These are phyloP conservation scores for Rhynchonema sp. DNA, from an alignment of 2,888 invertebrate species.

Conservation along the genomic window DNA sequence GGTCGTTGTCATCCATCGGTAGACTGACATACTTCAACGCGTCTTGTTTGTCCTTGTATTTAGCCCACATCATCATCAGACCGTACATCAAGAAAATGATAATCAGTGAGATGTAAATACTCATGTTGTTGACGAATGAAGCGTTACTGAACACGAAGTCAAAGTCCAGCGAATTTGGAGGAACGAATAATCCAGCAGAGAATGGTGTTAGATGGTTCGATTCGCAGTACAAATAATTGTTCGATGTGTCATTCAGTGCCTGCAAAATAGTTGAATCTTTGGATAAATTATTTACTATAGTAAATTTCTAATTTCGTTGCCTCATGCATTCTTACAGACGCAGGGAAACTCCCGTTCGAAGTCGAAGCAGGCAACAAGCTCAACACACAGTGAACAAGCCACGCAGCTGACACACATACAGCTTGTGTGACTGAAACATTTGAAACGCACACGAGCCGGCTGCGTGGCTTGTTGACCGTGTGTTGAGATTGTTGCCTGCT, in stretches of 20 bases:
- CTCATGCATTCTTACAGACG: no score
- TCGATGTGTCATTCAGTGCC: background rate
- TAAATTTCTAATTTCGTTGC: no score
- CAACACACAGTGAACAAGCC: no score
- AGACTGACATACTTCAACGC: conserved; percentile 20
- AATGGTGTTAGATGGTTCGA: conserved; percentile 33
- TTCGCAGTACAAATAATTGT: conserved; percentile 13
- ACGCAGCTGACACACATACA: no score
- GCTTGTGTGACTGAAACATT: no score
- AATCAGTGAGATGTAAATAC: conserved; percentile 34
- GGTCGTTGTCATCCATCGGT: conserved; percentile 27
- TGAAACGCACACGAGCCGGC: no score
- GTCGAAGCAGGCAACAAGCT: no score
- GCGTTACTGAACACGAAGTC: conserved; percentile 33
- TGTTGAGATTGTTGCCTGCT: no score
- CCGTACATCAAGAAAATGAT: conserved; percentile 28
- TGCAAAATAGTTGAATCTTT: background rate
- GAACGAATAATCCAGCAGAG: conserved; percentile 32
- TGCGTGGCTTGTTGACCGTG: no score
- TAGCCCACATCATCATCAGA: conserved; percentile 30
- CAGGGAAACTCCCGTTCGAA: no score
- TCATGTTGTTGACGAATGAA: conserved; percentile 33
- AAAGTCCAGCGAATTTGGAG: conserved; percentile 36
- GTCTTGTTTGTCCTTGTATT: conserved; percentile 27
- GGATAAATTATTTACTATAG: no score